Evolutionary conservation across 2,797 vertebrate species (phyloP), one percentile per base, ranked within the genome.

Genomic region (Epinephelus malabaricus): DNA sequence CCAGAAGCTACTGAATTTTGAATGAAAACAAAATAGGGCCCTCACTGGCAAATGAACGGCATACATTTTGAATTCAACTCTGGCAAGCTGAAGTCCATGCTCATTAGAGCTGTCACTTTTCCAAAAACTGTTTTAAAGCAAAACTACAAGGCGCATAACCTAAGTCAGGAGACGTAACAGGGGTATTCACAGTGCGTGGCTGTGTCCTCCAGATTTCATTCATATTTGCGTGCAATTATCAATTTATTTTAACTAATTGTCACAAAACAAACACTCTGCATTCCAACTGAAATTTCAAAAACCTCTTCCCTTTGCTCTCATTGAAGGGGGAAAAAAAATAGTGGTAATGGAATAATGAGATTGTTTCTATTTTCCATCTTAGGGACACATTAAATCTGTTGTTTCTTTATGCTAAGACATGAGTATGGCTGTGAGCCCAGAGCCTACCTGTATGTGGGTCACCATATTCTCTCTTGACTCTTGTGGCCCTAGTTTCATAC

Each of bases 11-110:
- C 30, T 78, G 49, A 80, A 85, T 84, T 84, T 73, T 88, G 69
- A 80, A 90, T 83, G 67, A 84, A 64, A 87, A 83, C 76, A 76
- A 92, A 89, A 81, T 15, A 61, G 51, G n/a, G 27, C 46, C n/a
- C 62, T 30, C 21, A 73, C 34, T 83, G 58, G 62, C 25, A 86
- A 85, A 78, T 55, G 14, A 72, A 83, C 8, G 2, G 15, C 75
- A 76, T 87, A 30, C 60, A 89, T 87, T 84, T 89, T 79, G 66
- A 67, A 82, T 86, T 85, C 13, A 66, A 40, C 72, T 56, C 82
- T 79, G 84, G 85, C 81, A 86, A 82, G 76, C 69, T 72, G 2
- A 66, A 59, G n/a, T 64, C 72, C 2, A 5, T 60, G 46, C 74
- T 87, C 62, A 79, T 87, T 79, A 82, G 27, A 74, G 19, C 47